These are phyloP conservation scores for Drosophila fuyamai DNA, from an alignment of 1,140 invertebrate species.

Conservation along the genomic window DNA sequence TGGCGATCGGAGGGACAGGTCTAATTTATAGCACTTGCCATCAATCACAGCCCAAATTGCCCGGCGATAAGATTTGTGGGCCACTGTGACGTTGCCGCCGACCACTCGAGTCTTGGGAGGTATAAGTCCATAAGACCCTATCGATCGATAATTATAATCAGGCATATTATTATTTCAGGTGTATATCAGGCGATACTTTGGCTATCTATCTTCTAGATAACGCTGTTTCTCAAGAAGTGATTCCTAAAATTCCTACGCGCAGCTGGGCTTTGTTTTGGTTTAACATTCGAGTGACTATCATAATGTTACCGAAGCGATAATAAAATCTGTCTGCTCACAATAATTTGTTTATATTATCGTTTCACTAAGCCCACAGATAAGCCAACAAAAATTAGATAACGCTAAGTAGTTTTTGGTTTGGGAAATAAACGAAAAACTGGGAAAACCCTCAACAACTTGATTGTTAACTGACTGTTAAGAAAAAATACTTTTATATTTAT, in stretches of 20 bases:
- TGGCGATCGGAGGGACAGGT: constrained; percentile 2
- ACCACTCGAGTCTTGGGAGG: constrained; percentile 2
- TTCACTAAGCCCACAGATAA: constrained; percentile 3
- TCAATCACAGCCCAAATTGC: constrained; percentile 35
- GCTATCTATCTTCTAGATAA: constrained; percentile 31
- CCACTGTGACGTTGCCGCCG: not conserved
- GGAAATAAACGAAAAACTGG: not conserved
- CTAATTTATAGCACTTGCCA: constrained; percentile 63
- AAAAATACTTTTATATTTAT: too few species aligned
- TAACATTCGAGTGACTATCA: not conserved
- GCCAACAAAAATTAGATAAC: constrained; percentile 1
- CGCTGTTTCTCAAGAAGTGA: constrained; percentile 11
- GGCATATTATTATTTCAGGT: constrained; percentile 23
- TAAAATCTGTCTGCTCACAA: not conserved
- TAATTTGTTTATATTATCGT: constrained; percentile 13
- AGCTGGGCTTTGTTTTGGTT: constrained; percentile 18
- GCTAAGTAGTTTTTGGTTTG: not conserved
- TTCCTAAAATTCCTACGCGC: constrained; percentile 1
- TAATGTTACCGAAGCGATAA: not conserved
- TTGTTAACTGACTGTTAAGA: not conserved
- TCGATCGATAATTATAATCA: constrained; percentile 40
- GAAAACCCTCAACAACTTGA: not conserved
- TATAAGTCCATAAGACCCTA: not conserved
- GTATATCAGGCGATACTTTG: constrained; percentile 5
- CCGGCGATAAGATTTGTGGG: constrained; percentile 16